Evolutionary conservation across 2,113 vertebrate genomes (phyloP).

Genomic region (Pyrgilauda ruficollis): DNA sequence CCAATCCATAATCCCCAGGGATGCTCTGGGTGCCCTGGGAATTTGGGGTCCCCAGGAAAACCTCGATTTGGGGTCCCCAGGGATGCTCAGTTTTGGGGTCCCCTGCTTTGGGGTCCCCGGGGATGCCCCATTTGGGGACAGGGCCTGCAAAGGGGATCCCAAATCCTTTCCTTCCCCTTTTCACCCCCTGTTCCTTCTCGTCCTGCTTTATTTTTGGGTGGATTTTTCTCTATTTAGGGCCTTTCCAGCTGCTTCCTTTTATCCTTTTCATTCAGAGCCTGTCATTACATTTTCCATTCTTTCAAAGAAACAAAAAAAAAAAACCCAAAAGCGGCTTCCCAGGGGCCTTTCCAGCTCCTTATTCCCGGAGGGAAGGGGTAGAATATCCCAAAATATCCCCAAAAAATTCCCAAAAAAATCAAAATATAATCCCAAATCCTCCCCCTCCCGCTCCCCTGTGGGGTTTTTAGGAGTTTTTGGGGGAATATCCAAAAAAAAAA

Average conservation of each 20-base stretch:
- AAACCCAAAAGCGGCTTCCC: not conserved
- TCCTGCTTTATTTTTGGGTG: not conserved
- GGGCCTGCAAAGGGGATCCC: not conserved
- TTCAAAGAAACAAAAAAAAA: not conserved
- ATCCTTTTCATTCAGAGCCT: conserved; percentile 1
- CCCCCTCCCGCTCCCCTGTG: not conserved
- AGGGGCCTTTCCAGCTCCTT: not conserved
- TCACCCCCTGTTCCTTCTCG: not conserved
- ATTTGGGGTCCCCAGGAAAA: too few species aligned
- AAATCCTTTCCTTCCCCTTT: not conserved
- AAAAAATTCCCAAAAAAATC: not conserved
- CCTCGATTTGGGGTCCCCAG: too few species aligned
- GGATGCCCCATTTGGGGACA: not conserved
- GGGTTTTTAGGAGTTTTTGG: not conserved
- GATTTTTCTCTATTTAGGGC: not conserved
- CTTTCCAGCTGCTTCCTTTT: not conserved
- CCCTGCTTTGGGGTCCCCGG: not conserved
- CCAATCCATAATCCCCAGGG: too few species aligned
- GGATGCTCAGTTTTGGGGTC: too few species aligned
- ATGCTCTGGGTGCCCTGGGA: too few species aligned
- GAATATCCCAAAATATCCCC: not conserved
- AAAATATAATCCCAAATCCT: not conserved
- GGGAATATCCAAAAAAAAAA: not conserved
- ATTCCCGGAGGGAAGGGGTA: not conserved
- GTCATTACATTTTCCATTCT: conserved; percentile 59